Percentiles rank a stretch among this genome's conserved stretches.
phyloP scores from a whole-genome alignment of 2,113 vertebrate species.

The Tursiops truncatus region DNA sequence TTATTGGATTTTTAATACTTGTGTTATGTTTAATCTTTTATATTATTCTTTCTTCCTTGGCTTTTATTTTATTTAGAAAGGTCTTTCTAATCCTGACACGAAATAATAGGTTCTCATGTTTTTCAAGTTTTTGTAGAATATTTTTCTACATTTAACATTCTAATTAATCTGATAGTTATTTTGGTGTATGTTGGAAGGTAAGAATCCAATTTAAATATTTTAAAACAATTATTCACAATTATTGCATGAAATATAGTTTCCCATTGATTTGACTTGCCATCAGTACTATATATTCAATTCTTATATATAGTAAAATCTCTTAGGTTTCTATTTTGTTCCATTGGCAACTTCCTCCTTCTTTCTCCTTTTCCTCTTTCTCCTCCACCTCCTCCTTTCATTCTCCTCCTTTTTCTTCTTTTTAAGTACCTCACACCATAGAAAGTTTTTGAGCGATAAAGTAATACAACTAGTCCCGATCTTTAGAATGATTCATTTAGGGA shows the following conservation, averaged over 20 bases:
- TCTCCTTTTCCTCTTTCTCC: neutral
- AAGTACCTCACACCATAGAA: neutral
- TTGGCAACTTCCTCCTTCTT: neutral
- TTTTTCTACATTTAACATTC: neutral
- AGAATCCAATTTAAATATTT: conserved; percentile 6
- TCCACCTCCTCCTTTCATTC: neutral
- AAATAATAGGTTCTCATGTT: neutral
- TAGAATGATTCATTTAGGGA: neutral
- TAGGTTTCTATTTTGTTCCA: neutral
- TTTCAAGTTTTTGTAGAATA: neutral
- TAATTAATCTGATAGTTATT: conserved; percentile 5
- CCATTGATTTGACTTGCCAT: neutral
- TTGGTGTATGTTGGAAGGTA: neutral
- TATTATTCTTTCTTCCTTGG: neutral
- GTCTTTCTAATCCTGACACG: neutral
- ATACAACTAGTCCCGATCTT: neutral
- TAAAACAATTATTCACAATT: neutral
- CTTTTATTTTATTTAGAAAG: conserved; percentile 4
- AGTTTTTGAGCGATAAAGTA: neutral
- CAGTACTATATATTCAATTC: neutral
- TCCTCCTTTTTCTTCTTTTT: neutral
- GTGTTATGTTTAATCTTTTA: neutral
- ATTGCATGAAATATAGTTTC: neutral
- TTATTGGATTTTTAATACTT: neutral
- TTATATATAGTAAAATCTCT: neutral